These are phyloP conservation scores for Latrodectus geometricus DNA, from an alignment of 1,140 invertebrate species.

Conservation along the genomic window DNA sequence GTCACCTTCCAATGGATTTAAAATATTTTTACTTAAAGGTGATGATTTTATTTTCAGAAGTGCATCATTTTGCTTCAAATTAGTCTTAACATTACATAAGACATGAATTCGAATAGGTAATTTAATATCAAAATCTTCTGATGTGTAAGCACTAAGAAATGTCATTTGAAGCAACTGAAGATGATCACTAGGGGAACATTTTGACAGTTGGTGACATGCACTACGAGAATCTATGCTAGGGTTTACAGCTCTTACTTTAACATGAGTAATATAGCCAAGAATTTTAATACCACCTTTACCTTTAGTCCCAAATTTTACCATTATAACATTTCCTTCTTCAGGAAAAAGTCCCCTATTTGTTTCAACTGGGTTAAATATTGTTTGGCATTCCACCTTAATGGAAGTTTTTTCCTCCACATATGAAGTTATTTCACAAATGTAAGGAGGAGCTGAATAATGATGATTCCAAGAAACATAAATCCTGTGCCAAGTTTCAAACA, in stretches of 20 bases:
- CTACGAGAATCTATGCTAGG: not conserved
- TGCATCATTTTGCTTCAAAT: conserved; percentile 52
- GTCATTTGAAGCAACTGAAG: conserved; percentile 18
- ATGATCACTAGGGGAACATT: not conserved
- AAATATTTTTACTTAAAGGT: conserved; percentile 21
- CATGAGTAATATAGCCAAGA: conserved; percentile 32
- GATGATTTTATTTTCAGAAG: conserved; percentile 22
- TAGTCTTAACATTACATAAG: conserved; percentile 28
- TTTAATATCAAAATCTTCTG: conserved; percentile 25
- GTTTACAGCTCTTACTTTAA: conserved; percentile 12
- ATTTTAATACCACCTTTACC: conserved; percentile 38
- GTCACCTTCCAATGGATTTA: conserved; percentile 36
- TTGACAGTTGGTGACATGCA: not conserved
- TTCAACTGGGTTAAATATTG: conserved; percentile 6
- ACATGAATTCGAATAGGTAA: conserved; percentile 35
- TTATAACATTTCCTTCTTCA: conserved; percentile 46
- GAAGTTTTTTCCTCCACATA: not conserved
- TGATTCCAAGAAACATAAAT: conserved; percentile 52
- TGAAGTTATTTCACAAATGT: conserved; percentile 28
- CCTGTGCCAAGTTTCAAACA: conserved; percentile 54
- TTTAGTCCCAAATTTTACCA: conserved; percentile 37
- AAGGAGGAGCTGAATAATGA: conserved; percentile 18
- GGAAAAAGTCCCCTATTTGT: conserved; percentile 21
- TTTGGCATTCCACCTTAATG: conserved; percentile 25
- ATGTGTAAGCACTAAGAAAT: conserved; percentile 26